Conservation (phyloP, 1,140 invertebrate species). For the Wasmannia auropunctata region DNA sequence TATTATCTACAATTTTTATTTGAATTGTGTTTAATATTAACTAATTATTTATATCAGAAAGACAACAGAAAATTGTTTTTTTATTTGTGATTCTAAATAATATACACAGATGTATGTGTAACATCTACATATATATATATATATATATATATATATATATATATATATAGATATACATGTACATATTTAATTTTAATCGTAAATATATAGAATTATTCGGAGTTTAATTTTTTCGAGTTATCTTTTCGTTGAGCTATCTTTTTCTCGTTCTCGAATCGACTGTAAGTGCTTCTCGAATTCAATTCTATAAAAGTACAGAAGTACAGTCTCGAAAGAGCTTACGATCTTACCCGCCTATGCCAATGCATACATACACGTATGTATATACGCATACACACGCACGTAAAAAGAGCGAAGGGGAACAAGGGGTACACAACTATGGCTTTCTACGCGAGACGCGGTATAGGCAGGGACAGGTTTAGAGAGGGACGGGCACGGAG, state of each 20-base stretch:
- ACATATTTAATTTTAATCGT: neutral
- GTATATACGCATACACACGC: constrained; percentile 21
- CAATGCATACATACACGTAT: neutral
- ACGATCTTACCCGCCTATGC: constrained; percentile 11
- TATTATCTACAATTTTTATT: neutral
- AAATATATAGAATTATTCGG: constrained; percentile 8
- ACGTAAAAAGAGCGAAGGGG: constrained; percentile 64
- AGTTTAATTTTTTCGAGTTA: too few relatives aligned
- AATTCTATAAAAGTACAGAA: constrained; percentile 73
- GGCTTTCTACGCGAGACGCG: constrained; percentile 27
- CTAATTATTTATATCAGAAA: neutral
- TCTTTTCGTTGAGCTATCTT: constrained; percentile 69
- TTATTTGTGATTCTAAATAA: neutral
- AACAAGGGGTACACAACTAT: constrained; percentile 35
- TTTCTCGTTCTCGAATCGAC: constrained; percentile 80
- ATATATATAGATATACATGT: neutral
- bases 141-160: neutral
- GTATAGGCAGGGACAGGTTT: constrained; percentile 55
- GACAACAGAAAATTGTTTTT: neutral
- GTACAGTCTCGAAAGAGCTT: constrained; percentile 47
- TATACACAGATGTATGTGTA: too few relatives aligned
- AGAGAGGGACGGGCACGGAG: constrained; percentile 15
- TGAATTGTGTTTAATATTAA: neutral
- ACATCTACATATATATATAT: too few relatives aligned
- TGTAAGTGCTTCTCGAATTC: constrained; percentile 71